Evolutionary conservation across 1,140 invertebrate genomes (phyloP), one percentile per base, ranked within the genome.

Genomic region (Apis laboriosa): DNA sequence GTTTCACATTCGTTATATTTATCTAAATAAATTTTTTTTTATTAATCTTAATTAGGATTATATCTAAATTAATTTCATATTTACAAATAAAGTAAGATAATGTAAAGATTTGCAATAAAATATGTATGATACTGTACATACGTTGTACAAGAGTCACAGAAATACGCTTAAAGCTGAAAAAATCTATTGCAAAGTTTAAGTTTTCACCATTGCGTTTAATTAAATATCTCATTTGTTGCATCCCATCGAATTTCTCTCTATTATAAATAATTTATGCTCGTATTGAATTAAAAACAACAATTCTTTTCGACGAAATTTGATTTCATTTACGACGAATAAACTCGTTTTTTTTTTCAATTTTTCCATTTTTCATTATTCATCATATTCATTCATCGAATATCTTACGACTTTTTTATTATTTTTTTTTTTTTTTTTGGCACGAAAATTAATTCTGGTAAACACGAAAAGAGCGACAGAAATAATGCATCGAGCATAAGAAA

Each of bases 81-180:
- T 43, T 43, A 43, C 34, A 7, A 4, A 43, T 43, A 43, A 43
- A 43, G 4, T 43, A 43, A 43, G 34, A 43, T 43, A 43, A 43
- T 8, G 0, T 43, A 61, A 17, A 24, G 8, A 68, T 1, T 24
- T 74, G 75, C 79, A 78, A 75, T 84, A 49, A 79, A 13, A 58
- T 19, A 9, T 21, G 11, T 28, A 1, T 17, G 56, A 66, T 19
- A 34, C 9, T 17, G 11, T 7, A 1, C 34, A 43, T 43, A 43
- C 34, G 5, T 28, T 9, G 34, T 17, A 77, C 34, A 34, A 43
- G 19, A 58, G 60, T 68, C 28, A 58, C 21, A 21, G 24, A 66
- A 24, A 17, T 7, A 68, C 19, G 19, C 8, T 49, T n/a, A 5
- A 66, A n/a, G 5, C 24, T 24, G 12, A 7, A 28, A 11, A 61